These are phyloP conservation scores for Plagodis pulveraria DNA, from an alignment of 2,888 invertebrate species.

Conservation along the genomic window DNA sequence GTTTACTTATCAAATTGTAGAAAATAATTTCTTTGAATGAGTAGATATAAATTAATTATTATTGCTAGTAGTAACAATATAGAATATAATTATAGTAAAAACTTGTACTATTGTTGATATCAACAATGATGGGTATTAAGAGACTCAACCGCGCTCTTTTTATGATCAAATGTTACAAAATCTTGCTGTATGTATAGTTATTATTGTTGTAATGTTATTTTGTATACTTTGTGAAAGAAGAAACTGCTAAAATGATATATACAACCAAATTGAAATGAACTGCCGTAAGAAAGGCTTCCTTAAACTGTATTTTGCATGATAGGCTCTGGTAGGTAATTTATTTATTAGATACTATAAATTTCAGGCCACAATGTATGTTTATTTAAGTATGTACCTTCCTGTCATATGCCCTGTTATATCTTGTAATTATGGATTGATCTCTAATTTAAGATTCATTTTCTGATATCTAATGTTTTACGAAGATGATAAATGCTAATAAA, in stretches of 20 bases:
- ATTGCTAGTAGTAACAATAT: slow-evolving; percentile 36
- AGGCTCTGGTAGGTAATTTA: background rate
- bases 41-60: slow-evolving; percentile 34
- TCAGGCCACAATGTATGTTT: background rate
- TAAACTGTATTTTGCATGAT: slow-evolving; percentile 5
- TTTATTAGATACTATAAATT: background rate
- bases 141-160: slow-evolving; percentile 1
- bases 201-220: background rate
- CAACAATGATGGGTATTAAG: slow-evolving; percentile 5
- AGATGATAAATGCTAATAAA: slow-evolving; percentile 22
- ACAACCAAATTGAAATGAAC: background rate
- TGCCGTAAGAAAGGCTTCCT: slow-evolving; percentile 4
- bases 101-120: slow-evolving; percentile 30
- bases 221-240: background rate
- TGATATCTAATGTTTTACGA: slow-evolving; percentile 15
- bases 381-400: slow-evolving; percentile 1
- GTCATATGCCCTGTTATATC: slow-evolving; percentile 5
- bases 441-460: slow-evolving; percentile 20
- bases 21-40: slow-evolving; percentile 30
- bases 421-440: slow-evolving; percentile 21
- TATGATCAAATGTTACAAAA: slow-evolving; percentile 7
- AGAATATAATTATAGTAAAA: slow-evolving; percentile 17
- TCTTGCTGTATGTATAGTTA: slow-evolving; percentile 1
- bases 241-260: background rate
- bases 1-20: slow-evolving; percentile 13